phyloP scores from a whole-genome alignment of 2,797 vertebrate genomes.

The Mionectes olivaceus region DNA sequence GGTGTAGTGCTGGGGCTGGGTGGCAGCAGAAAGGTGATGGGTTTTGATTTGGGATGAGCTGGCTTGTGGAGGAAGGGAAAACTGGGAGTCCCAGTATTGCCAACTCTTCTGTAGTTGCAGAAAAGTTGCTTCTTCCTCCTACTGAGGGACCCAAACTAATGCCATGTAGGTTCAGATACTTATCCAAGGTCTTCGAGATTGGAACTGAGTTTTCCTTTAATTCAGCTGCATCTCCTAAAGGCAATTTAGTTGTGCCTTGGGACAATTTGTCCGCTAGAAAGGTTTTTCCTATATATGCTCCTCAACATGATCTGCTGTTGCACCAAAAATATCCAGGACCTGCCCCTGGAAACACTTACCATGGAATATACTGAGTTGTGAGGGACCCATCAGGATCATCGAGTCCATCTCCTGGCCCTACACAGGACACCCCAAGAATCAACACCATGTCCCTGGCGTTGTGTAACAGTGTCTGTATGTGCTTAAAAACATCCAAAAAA shows the following conservation, averaged over 20 bases:
- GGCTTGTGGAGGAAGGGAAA: not conserved
- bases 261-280: not conserved
- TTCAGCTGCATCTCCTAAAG: not conserved
- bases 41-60: not conserved
- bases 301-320: not conserved
- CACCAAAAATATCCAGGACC: not conserved
- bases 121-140: not conserved
- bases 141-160: not conserved
- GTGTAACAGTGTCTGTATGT: not conserved
- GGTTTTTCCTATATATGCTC: not conserved
- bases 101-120: not conserved
- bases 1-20: not conserved
- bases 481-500: rapidly evolving
- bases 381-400: not conserved
- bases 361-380: not conserved
- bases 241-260: not conserved
- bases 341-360: not conserved
- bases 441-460: not conserved
- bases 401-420: not conserved
- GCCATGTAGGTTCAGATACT: not conserved
- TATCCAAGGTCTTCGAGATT: not conserved
- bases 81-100: not conserved
- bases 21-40: not conserved
- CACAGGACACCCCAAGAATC: not conserved
- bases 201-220: not conserved